phyloP scores from a whole-genome alignment of 2,888 invertebrate species.

The Thymelicus sylvestris region DNA sequence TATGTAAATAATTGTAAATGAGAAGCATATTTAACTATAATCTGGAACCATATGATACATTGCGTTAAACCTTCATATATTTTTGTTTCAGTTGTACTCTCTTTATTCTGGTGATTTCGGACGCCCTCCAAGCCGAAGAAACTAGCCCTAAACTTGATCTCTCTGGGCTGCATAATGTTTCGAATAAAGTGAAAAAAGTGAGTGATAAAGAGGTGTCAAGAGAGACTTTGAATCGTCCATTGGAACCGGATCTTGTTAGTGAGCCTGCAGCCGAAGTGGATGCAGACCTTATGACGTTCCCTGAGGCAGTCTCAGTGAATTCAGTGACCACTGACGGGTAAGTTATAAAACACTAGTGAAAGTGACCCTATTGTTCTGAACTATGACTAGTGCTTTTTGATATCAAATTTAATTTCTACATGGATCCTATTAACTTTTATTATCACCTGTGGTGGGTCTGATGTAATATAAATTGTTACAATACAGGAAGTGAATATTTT shows the following conservation, averaged over 20 bases:
- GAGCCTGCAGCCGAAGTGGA: slow-evolving; percentile 42
- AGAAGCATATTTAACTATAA: neutral
- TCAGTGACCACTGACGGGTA: slow-evolving; percentile 84
- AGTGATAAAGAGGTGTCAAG: slow-evolving; percentile 23
- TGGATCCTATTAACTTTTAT: slow-evolving; percentile 30
- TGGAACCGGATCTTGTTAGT: slow-evolving; percentile 41
- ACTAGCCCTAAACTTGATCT: slow-evolving; percentile 63
- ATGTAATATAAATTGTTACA: slow-evolving; percentile 14
- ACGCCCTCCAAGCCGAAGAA: slow-evolving; percentile 74
- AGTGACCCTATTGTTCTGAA: slow-evolving; percentile 38
- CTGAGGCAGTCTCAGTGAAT: slow-evolving; percentile 81
- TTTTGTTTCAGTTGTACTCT: slow-evolving; percentile 80
- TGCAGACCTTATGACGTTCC: slow-evolving; percentile 73
- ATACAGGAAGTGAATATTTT: slow-evolving; percentile 2
- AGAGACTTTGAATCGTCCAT: slow-evolving; percentile 10
- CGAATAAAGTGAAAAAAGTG: slow-evolving; percentile 44
- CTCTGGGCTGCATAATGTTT: slow-evolving; percentile 76
- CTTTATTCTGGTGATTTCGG: slow-evolving; percentile 85
- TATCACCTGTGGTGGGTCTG: neutral
- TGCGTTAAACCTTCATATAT: slow-evolving; percentile 20
- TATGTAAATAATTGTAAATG: slow-evolving; percentile 50
- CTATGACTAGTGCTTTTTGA: slow-evolving; percentile 19
- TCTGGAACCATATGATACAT: slow-evolving; percentile 2
- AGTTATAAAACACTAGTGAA: slow-evolving; percentile 51
- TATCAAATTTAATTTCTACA: slow-evolving; percentile 19